Evolutionary conservation across 2,113 vertebrate species (phyloP), one percentile per base, ranked within the genome.

Genomic region (Copsychus sechellarum): DNA sequence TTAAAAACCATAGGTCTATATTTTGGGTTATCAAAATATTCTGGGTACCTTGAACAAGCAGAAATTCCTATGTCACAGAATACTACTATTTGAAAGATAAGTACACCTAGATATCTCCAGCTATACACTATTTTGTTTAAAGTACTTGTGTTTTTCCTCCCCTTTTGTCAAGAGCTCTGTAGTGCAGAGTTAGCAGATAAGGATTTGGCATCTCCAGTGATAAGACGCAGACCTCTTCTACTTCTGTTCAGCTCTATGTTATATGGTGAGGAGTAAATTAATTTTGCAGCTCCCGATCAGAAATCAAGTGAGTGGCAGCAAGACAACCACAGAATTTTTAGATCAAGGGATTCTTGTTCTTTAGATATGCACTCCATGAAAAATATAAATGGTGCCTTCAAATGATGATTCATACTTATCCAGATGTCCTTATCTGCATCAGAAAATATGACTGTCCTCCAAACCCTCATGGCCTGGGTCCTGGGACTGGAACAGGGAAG

Each of bases 271-370:
- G 23, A 83, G 43, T 51, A 88, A 92, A 94, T 88, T 51, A 67
- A 91, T 81, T 95, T 86, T 90, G 48, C 88, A 72, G 47, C 79
- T 90, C 58, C 47, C 91, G 66, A 82, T 73, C 64, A 91, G 78
- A 73, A 81, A 89, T 88, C 71, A 90, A 72, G 79, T 71, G 79
- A 64, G 40, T 0, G 1, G 15, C 64, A 88, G 38, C 45, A 86
- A 88, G 76, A 60, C 11, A 71, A 79, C 6, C 26, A n/a, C 8
- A 74, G 76, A 83, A 69, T 53, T 51, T 90, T 88, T 43, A 95
- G 23, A 92, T 81, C 34, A 61, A 95, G 72, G 64, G n/a, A 78
- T 26, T 71, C 1, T 61, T 81, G 50, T 88, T 58, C 62, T 82
- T 96, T 67, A 84, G 88, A 67, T 48, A 79, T 20, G 6, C 14